Percentiles rank a stretch among this genome's conserved stretches.
Evolutionary conservation across 2,113 vertebrate species (phyloP).

Genomic region (Lasiurus cinereus): DNA sequence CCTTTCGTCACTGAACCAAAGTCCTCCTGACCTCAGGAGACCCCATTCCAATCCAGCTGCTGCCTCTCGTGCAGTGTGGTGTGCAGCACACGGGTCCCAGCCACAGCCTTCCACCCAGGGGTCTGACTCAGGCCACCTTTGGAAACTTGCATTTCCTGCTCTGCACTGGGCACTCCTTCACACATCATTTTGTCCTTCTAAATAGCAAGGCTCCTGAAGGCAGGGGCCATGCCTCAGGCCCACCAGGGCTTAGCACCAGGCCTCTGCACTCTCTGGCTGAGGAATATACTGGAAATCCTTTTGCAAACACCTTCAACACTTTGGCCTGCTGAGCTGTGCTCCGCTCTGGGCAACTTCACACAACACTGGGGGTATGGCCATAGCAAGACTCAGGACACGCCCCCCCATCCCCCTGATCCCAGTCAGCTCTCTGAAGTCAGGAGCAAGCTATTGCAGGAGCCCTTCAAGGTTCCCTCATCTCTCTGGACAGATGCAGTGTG

Average conservation of each 20-base stretch:
- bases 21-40: not conserved
- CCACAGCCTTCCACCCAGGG: not conserved
- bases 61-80: not conserved
- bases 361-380: too few species aligned
- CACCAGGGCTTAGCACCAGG: not conserved
- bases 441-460: not conserved
- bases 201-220: not conserved
- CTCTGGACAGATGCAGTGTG: not conserved
- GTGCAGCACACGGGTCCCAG: accelerated
- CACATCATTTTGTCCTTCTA: not conserved
- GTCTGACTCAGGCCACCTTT: not conserved
- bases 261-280: not conserved
- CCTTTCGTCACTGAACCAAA: not conserved
- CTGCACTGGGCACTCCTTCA: not conserved
- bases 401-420: too few species aligned
- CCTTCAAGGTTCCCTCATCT: not conserved
- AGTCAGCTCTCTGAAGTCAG: not conserved
- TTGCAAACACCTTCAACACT: not conserved
- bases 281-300: not conserved
- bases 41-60: not conserved
- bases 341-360: not conserved
- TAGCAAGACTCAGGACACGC: not conserved
- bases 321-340: not conserved
- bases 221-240: not conserved
- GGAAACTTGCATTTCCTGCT: not conserved